Evolutionary conservation across 2,888 invertebrate species (phyloP).

Genomic region (Sminthurinus aureus): DNA sequence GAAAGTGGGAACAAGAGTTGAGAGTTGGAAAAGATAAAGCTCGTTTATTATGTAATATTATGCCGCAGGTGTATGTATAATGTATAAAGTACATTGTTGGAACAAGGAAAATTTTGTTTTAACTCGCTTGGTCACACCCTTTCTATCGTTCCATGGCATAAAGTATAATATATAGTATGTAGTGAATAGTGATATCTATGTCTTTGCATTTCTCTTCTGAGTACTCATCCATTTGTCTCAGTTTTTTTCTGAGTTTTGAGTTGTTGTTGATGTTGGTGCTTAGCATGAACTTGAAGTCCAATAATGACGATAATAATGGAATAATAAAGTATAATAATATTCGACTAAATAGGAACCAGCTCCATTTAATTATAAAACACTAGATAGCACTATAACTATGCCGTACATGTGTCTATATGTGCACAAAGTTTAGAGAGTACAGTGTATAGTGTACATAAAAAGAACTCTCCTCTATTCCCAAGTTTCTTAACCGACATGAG

Average conservation of each 20-base stretch:
- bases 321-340: no score
- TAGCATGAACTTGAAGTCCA: no score
- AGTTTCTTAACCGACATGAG: background rate
- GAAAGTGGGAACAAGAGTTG: background rate
- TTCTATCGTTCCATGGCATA: no score
- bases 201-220: no score
- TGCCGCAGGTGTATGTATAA: background rate
- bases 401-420: no score
- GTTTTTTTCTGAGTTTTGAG: no score
- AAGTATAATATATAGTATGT: no score
- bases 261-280: no score
- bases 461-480: no score
- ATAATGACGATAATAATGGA: background rate
- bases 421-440: no score
- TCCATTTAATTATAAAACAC: constrained; percentile 21
- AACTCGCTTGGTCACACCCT: constrained; percentile 27
- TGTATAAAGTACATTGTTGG: background rate
- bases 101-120: constrained; percentile 1
- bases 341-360: background rate
- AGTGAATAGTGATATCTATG: no score
- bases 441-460: background rate
- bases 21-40: background rate
- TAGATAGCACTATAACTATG: background rate
- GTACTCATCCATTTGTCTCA: no score
- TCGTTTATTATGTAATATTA: background rate